Conservation (phyloP, 2,888 invertebrate species). For the Leptogaster cylindrica region DNA sequence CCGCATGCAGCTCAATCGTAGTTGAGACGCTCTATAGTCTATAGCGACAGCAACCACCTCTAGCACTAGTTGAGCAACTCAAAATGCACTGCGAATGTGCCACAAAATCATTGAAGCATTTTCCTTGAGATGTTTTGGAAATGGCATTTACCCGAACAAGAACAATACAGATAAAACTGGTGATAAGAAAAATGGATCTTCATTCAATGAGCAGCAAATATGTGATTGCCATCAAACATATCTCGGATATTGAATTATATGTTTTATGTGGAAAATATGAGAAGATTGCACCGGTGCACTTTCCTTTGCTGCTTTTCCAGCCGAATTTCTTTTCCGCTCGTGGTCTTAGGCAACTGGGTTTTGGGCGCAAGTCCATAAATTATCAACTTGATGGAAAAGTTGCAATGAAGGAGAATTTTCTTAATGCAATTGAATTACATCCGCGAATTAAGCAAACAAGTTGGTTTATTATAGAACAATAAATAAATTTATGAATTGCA, state of each 20-base stretch:
- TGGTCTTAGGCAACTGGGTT: conserved; percentile 27
- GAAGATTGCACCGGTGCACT: background rate
- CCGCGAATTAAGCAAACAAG: no score
- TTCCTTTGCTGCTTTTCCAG: background rate
- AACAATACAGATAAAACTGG: background rate
- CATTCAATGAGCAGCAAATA: conserved; percentile 13
- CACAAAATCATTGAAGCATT: conserved; percentile 4
- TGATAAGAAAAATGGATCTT: background rate
- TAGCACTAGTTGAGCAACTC: background rate
- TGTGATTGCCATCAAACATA: background rate
- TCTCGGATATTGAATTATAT: background rate
- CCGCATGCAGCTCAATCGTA: background rate
- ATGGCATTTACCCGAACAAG: background rate
- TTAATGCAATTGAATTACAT: no score
- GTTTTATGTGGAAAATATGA: no score
- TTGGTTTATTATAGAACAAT: no score
- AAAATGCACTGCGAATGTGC: background rate
- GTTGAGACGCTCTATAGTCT: conserved; percentile 6
- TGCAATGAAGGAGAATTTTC: no score
- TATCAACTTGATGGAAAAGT: conserved; percentile 5
- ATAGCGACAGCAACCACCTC: background rate
- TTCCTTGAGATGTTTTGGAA: background rate
- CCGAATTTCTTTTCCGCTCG: conserved; percentile 6
- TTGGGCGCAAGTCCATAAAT: conserved; percentile 31
- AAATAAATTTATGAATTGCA: no score